These are phyloP conservation scores for Steinernema hermaphroditum DNA, from an alignment of 2,888 invertebrate species.

Conservation along the genomic window DNA sequence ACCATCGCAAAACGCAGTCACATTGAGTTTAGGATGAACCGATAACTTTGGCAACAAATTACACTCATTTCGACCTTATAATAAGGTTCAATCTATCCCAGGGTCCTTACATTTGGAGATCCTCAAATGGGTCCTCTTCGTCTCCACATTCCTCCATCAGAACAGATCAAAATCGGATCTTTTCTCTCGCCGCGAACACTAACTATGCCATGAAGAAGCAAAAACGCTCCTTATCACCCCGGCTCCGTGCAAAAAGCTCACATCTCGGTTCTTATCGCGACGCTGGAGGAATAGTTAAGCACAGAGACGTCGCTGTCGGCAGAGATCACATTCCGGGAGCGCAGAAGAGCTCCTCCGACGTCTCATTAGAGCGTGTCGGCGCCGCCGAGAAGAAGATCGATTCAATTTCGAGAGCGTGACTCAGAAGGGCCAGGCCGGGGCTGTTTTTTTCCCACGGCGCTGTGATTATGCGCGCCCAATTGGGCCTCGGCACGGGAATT, in stretches of 20 bases:
- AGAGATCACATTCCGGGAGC: background rate
- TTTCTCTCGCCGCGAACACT: background rate
- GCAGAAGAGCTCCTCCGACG: background rate
- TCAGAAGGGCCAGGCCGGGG: too few relatives aligned
- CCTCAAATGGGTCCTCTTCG: too few relatives aligned
- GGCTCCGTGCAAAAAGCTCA: background rate
- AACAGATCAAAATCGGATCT: background rate
- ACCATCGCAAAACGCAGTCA: too few relatives aligned
- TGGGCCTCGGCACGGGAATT: too few relatives aligned
- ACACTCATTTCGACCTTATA: too few relatives aligned
- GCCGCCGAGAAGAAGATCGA: background rate
- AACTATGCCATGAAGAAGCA: constrained; percentile 16
- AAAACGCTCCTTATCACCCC: background rate
- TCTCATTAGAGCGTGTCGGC: background rate
- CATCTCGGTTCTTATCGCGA: background rate
- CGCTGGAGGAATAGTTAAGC: background rate
- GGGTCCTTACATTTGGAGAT: too few relatives aligned
- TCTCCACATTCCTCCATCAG: too few relatives aligned
- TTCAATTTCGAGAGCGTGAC: background rate
- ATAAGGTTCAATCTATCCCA: too few relatives aligned
- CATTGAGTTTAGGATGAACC: too few relatives aligned
- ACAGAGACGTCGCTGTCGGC: background rate
- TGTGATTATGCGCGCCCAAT: too few relatives aligned
- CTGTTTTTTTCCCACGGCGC: too few relatives aligned
- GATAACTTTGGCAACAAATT: too few relatives aligned